Conservation (phyloP, 2,888 invertebrate genomes). For the Isotomurus palustris region DNA sequence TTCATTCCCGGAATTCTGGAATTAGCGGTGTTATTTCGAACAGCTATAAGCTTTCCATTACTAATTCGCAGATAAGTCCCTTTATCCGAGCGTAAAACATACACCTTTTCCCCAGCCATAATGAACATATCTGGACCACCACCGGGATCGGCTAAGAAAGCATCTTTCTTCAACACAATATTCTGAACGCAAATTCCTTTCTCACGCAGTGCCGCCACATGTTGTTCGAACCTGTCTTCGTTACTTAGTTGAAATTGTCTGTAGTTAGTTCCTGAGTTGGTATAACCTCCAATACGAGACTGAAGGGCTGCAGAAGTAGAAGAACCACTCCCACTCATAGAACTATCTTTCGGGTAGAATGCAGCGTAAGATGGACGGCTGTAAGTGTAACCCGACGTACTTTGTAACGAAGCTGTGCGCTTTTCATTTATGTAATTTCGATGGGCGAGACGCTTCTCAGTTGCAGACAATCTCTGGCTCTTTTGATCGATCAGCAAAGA, state of each 20-base stretch:
- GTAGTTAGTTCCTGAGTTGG: neutral
- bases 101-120: constrained; percentile 88
- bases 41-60: constrained; percentile 91
- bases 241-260: neutral
- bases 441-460: constrained; percentile 88
- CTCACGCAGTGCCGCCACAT: constrained; percentile 26
- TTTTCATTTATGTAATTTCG: constrained; percentile 92
- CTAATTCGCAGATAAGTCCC: constrained; percentile 94
- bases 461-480: constrained; percentile 87
- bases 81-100: constrained; percentile 90
- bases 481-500: constrained; percentile 89
- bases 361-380: constrained; percentile 49
- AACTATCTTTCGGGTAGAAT: constrained; percentile 47
- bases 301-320: constrained; percentile 5
- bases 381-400: constrained; percentile 37
- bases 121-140: constrained; percentile 50
- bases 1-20: constrained; percentile 19
- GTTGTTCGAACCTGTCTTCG: constrained; percentile 26
- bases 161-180: constrained; percentile 38
- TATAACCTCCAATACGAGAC: neutral
- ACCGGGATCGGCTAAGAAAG: constrained; percentile 37
- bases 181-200: constrained; percentile 33
- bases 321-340: no score
- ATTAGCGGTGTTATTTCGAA: constrained; percentile 61
- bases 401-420: constrained; percentile 53